phyloP scores from a whole-genome alignment of 2,888 invertebrate genomes.

The Syritta pipiens region DNA sequence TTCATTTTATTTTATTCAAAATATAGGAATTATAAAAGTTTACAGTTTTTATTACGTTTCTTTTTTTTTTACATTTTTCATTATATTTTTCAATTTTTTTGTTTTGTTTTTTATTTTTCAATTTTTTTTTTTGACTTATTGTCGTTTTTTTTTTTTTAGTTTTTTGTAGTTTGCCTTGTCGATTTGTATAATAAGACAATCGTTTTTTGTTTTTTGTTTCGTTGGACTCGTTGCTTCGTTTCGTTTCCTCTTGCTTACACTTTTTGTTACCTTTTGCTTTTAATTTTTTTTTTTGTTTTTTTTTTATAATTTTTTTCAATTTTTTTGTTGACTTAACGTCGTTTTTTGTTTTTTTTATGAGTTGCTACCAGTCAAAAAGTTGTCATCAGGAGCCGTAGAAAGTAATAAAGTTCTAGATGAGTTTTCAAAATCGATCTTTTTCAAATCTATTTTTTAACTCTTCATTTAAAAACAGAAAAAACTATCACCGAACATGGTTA shows the following conservation, averaged over 20 bases:
- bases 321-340: neutral
- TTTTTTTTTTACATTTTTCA: neutral
- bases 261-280: slow-evolving; percentile 67
- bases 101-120: neutral
- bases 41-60: neutral
- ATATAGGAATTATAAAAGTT: too few species aligned
- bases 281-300: neutral
- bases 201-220: slow-evolving; percentile 10
- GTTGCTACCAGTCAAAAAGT: too few species aligned
- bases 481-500: too few species aligned
- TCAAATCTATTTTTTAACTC: too few species aligned
- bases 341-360: neutral
- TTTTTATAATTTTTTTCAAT: neutral
- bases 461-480: too few species aligned
- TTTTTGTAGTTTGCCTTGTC: slow-evolving; percentile 2
- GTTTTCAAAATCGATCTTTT: too few species aligned
- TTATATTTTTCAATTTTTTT: neutral
- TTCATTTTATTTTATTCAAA: neutral
- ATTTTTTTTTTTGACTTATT: neutral
- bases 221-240: slow-evolving; percentile 8
- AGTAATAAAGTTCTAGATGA: too few species aligned
- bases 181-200: neutral
- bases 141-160: neutral
- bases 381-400: too few species aligned
- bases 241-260: slow-evolving; percentile 71